Conservation (phyloP, 1,140 invertebrate genomes). For the Euura lappo region DNA sequence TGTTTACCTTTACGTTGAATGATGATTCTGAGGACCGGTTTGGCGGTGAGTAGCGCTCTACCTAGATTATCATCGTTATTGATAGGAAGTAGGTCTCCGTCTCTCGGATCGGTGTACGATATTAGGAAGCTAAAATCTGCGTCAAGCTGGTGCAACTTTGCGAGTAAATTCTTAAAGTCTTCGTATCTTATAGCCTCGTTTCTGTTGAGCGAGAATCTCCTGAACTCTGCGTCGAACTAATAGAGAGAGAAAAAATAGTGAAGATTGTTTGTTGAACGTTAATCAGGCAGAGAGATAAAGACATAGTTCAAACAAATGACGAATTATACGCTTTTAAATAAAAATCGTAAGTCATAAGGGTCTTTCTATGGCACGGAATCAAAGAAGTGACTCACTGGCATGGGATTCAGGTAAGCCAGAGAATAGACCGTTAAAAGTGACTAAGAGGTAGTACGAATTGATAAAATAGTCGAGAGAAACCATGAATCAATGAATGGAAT, state of each 20-base stretch:
- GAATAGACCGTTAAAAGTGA: background rate
- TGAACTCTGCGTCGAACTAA: constrained; percentile 98
- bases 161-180: constrained; percentile 81
- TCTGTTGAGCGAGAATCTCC: constrained; percentile 87
- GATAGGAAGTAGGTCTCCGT: constrained; percentile 96
- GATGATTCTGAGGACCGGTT: constrained; percentile 86
- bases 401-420: background rate
- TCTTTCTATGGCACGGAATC: constrained; percentile 8
- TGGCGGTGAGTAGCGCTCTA: constrained; percentile 83
- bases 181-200: constrained; percentile 79
- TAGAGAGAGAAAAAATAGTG: constrained; percentile 41
- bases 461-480: background rate
- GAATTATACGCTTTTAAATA: background rate
- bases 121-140: constrained; percentile 88
- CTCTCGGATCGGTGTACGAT: constrained; percentile 93
- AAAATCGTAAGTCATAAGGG: constrained; percentile 19
- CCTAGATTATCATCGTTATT: constrained; percentile 98
- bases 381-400: background rate
- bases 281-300: constrained; percentile 4
- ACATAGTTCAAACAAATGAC: constrained; percentile 11
- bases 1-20: constrained; percentile 89
- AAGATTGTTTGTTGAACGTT: constrained; percentile 10
- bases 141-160: constrained; percentile 83
- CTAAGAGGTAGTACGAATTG: background rate
- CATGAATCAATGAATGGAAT: constrained; percentile 19